Base-by-base conservation (phyloP, 2,888 invertebrate species). In the Hyalella azteca region DNA sequence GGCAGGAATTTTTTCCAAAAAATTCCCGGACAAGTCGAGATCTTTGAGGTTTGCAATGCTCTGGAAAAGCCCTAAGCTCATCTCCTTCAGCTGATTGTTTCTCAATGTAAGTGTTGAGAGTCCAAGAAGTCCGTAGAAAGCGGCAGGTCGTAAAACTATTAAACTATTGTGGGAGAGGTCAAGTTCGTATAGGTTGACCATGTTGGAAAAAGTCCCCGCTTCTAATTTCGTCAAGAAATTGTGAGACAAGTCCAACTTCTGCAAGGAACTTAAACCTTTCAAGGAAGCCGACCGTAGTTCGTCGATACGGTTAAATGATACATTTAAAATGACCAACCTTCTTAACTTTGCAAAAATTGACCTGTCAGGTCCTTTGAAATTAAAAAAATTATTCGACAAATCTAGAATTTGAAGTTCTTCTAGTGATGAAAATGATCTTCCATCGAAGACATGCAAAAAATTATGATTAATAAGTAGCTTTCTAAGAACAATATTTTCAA, bases 401-500 rank as follows among this genome's bases (percentile, higher is more conserved):
- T 94, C 93, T 85, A 94, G 89, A 85, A 92, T 91, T 73, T 82
- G 91, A 81, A 94, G 88, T 87, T 93, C 92, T 86, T 92, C 92
- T 84, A 94, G 89, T 80, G 92, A 92, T 88, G 93, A 92, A 79
- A 95, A 89, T 48, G 94, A 88, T 73, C 93, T 93, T 13, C 93
- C 92, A n/a, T 93, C 93, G 75, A 94, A 89, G 2, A 93, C 92
- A 85, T 92, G 91, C 49, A 94, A 87, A 11, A 93, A 92, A 87
- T 94, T 94, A 87, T 94, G 94, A 86, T 92, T 92, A 78, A 94
- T 89, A 86, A 93, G 91, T 85, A 94, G 90, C 87, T 93, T 92
- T 81, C 91, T 91, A 60, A 94, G 89, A 85, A 92, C 92, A 84
- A 91, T 90, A 26, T 92, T 92, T 48, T 92, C 91, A 86, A 92